phyloP scores from a whole-genome alignment of 2,113 vertebrate species.

The Lichenostomus cassidix region DNA sequence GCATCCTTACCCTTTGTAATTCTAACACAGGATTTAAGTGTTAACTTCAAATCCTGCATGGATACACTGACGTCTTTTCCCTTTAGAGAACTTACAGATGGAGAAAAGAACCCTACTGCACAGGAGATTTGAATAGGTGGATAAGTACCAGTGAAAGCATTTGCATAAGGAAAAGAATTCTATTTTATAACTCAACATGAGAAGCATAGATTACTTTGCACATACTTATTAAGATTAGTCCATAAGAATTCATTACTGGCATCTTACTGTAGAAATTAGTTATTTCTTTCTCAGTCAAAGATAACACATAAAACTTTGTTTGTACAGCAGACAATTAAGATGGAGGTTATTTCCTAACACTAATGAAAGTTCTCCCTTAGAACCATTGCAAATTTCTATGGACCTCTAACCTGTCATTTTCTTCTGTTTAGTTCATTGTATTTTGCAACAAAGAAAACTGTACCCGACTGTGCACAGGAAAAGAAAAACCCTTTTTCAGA shows the following conservation, averaged over 20 bases:
- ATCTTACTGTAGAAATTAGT: conserved; percentile 63
- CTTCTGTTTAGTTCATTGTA: conserved; percentile 47
- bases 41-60: background rate
- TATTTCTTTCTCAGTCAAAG: conserved; percentile 60
- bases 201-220: conserved; percentile 39
- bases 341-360: conserved; percentile 66
- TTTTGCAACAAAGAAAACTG: conserved; percentile 54
- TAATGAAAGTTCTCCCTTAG: conserved; percentile 48
- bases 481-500: conserved; percentile 54
- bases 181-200: conserved; percentile 60
- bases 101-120: conserved; percentile 41
- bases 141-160: conserved; percentile 51
- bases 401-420: conserved; percentile 39
- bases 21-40: background rate
- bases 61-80: conserved; percentile 1
- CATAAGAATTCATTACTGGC: conserved; percentile 60
- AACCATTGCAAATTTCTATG: conserved; percentile 56
- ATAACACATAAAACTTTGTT: conserved; percentile 54
- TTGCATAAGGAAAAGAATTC: conserved; percentile 57
- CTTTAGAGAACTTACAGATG: background rate
- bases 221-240: conserved; percentile 59
- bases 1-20: background rate
- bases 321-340: conserved; percentile 65
- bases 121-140: conserved; percentile 53
- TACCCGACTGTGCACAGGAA: conserved; percentile 21